Evolutionary conservation across 2,113 vertebrate species (phyloP).

Genomic region (Ceyx cyanopectus): DNA sequence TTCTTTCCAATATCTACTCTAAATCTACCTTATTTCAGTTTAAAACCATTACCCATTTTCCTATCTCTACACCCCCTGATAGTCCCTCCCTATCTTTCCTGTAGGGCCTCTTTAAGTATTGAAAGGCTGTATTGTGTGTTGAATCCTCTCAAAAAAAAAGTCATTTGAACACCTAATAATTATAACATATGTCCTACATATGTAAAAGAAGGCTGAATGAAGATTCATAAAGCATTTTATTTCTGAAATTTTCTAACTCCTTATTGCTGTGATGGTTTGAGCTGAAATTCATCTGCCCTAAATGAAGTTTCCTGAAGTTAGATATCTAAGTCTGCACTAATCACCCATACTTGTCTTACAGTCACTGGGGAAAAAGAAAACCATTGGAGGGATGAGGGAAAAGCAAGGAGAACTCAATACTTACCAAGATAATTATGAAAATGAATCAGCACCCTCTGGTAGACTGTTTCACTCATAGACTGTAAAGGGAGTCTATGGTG

Average conservation of each 20-base stretch:
- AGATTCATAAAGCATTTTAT: background rate
- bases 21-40: background rate
- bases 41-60: background rate
- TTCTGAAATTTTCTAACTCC: background rate
- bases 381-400: rapidly evolving
- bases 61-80: background rate
- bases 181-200: background rate
- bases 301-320: background rate
- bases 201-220: background rate
- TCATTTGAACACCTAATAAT: background rate
- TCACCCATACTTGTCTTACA: background rate
- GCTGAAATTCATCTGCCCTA: background rate
- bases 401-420: background rate
- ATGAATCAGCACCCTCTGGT: background rate
- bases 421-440: background rate
- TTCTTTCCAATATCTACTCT: background rate
- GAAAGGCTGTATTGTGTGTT: background rate
- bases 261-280: background rate
- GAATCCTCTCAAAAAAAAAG: background rate
- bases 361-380: background rate
- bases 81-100: background rate
- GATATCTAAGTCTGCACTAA: background rate
- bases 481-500: background rate
- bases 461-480: background rate
- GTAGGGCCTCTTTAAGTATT: background rate